These are phyloP conservation scores for Dermochelys coriacea DNA, from an alignment of 2,797 vertebrate species.

Conservation along the genomic window DNA sequence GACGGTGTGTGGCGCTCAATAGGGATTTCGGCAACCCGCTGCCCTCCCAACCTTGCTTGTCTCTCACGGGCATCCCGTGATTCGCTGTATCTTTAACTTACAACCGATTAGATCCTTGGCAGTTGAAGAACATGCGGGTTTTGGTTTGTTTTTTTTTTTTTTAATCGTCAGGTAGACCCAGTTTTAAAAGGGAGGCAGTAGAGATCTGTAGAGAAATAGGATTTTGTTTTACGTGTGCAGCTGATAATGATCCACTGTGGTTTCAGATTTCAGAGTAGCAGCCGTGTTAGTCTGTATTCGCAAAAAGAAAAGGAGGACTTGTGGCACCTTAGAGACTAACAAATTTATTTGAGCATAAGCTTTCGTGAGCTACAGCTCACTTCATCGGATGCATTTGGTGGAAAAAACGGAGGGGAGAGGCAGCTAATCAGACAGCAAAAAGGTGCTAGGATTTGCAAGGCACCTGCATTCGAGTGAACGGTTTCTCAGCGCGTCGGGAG, in stretches of 20 bases:
- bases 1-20: neutral
- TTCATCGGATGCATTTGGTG: too few species aligned
- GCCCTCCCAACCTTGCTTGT: neutral
- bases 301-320: too few species aligned
- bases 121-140: neutral
- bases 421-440: neutral
- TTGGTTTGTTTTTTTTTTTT: neutral
- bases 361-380: too few species aligned
- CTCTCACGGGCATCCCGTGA: neutral
- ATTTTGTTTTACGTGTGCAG: neutral
- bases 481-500: neutral
- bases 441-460: accelerated
- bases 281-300: too few species aligned
- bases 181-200: neutral
- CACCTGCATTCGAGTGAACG: neutral
- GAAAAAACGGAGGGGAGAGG: too few species aligned
- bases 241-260: accelerated
- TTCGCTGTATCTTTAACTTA: neutral
- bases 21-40: neutral
- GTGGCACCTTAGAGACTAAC: too few species aligned
- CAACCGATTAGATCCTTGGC: neutral
- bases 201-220: neutral
- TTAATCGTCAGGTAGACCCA: neutral
- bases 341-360: too few species aligned
- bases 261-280: too few species aligned